Evolutionary conservation across 2,888 invertebrate genomes (phyloP).

Genomic region (Chironomus tentans): DNA sequence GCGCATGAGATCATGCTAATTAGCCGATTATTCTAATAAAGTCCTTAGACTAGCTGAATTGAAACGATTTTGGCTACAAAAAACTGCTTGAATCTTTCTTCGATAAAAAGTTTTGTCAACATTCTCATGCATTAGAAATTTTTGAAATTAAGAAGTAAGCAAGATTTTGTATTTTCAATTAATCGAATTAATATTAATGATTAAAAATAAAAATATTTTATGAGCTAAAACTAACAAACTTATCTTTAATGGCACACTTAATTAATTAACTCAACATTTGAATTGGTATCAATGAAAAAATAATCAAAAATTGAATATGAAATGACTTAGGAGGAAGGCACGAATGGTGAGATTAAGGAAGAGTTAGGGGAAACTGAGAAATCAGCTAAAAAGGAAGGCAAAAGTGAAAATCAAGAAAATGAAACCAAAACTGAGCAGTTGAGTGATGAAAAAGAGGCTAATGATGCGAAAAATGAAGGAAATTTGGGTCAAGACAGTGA

Average conservation of each 20-base stretch:
- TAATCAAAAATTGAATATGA: not conserved
- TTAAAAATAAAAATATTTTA: not conserved
- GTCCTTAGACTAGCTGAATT: too few relatives aligned
- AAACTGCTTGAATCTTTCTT: too few relatives aligned
- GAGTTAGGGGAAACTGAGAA: slow-evolving; percentile 31
- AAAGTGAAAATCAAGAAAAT: slow-evolving; percentile 32
- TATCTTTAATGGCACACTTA: not conserved
- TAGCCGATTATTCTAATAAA: too few relatives aligned
- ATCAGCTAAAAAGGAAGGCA: slow-evolving; percentile 30
- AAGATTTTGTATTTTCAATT: slow-evolving; percentile 1
- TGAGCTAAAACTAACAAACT: not conserved
- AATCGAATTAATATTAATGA: not conserved
- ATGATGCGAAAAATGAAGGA: not conserved
- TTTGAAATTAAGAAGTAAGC: not conserved
- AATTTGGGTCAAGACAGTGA: slow-evolving; percentile 32
- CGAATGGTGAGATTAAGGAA: slow-evolving; percentile 36
- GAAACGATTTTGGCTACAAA: too few relatives aligned
- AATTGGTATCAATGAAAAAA: not conserved
- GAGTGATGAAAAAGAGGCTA: not conserved
- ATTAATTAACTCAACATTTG: not conserved
- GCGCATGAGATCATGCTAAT: too few relatives aligned
- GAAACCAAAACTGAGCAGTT: not conserved
- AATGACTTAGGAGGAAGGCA: not conserved
- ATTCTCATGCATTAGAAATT: not conserved
- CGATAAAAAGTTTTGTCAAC: not conserved